Base-by-base conservation (phyloP, 2,888 invertebrate species). In the Syrista parreyssii region DNA sequence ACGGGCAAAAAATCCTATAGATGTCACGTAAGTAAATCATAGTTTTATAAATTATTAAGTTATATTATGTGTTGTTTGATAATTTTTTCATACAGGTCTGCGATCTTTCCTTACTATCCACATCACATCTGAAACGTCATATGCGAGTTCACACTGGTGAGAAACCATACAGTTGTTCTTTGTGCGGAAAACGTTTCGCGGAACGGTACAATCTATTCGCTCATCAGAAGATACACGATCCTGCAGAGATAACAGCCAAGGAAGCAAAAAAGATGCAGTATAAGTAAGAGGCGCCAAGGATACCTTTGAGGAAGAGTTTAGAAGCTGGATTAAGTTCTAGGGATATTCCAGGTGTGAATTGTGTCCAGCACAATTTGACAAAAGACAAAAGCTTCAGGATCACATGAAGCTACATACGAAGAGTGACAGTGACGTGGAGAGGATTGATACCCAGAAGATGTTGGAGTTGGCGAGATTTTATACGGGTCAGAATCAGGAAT, bases 71-170 rank as follows among this genome's bases (percentile, higher is more conserved):
- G 23, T 15, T 71, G 11, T 12, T 71, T 32, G 71, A 71, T 12
- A 12, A 23, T 55, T 71, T 3, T 71, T 32, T 71, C 30, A 68
- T 33, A 68, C 76, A 89, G 89, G 80, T 89, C 31, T 95, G 95
- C 90, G 93, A 94, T 32, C 91, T 94, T 76, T 93, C 93, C 81
- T 92, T 95, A 74, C 92, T 94, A 90, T 94, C 94, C 82, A 93
- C 93, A 82, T 95, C 95, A 79, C 95, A 95, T 89, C 92, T 95
- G 85, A 94, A 94, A 91, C 92, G 95, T 2, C 95, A 95, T 91
- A 93, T 94, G 93, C 93, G 94, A 82, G 93, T 94, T 78, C 95
- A 95, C 91, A 93, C 93, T 75, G 94, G 95, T 15, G 94, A 95
- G 91, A 86, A 86, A 76, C 86, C 86, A 0, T 86, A 84, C 78